These are phyloP conservation scores for Cephalopterus ornatus DNA, from an alignment of 2,113 vertebrate species.

Conservation along the genomic window DNA sequence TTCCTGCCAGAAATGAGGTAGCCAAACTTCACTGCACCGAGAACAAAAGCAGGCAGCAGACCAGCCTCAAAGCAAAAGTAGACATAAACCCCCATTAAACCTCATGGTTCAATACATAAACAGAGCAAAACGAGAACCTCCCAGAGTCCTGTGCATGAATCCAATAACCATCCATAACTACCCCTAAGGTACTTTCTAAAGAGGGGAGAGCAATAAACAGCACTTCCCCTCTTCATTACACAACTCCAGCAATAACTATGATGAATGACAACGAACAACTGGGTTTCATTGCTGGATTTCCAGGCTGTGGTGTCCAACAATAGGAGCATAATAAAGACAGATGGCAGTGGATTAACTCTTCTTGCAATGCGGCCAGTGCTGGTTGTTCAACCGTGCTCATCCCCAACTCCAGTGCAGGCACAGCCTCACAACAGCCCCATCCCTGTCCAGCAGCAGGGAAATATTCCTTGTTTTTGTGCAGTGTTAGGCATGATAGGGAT, in stretches of 20 bases:
- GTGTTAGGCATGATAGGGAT: rapidly evolving
- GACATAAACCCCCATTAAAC: constrained; percentile 10
- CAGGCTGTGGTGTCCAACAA: constrained; percentile 60
- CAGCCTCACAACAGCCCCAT: neutral
- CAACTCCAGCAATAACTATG: constrained; percentile 64
- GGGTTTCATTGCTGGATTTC: constrained; percentile 62
- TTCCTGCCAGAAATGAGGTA: rapidly evolving
- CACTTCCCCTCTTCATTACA: constrained; percentile 67
- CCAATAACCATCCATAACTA: constrained; percentile 62
- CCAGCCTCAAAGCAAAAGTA: neutral
- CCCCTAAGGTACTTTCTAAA: constrained; percentile 52
- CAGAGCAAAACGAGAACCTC: neutral
- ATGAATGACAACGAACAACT: constrained; percentile 47
- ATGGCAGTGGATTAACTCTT: constrained; percentile 59
- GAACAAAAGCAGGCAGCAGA: constrained; percentile 18
- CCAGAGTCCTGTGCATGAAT: neutral
- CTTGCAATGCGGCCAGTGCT: neutral
- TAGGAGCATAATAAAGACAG: constrained; percentile 60
- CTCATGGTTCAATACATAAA: neutral
- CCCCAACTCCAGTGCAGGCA: neutral
- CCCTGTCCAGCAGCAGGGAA: neutral
- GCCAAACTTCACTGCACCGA: neutral
- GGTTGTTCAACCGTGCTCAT: neutral
- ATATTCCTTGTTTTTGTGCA: neutral
- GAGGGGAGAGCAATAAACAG: constrained; percentile 56